Percentiles rank a stretch among this genome's conserved stretches.
Evolutionary conservation across 2,797 vertebrate genomes (phyloP).

Genomic region (Masticophis lateralis): DNA sequence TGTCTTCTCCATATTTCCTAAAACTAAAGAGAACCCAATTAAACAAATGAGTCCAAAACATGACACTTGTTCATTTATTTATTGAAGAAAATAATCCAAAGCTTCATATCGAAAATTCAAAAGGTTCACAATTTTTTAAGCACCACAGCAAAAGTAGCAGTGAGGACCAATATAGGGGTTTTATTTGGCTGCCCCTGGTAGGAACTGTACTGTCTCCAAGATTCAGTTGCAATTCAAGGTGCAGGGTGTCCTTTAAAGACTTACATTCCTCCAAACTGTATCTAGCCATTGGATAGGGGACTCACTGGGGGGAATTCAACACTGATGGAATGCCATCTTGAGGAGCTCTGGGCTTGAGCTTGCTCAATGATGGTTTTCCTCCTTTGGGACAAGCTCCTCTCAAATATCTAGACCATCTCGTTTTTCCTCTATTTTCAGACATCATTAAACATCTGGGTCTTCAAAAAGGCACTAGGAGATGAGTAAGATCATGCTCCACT

Average conservation of each 20-base stretch:
- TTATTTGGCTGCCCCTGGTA: neutral
- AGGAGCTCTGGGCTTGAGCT: neutral
- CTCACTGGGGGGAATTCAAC: neutral
- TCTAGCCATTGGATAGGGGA: neutral
- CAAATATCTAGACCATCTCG: neutral
- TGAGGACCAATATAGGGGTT: neutral
- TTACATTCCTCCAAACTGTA: neutral
- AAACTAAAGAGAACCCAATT: neutral
- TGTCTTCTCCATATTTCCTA: neutral
- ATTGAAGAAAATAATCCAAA: neutral
- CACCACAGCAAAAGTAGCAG: neutral
- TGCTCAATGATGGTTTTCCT: neutral
- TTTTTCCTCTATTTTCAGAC: neutral
- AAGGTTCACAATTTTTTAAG: neutral
- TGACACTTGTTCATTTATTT: neutral
- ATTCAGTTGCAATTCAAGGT: neutral
- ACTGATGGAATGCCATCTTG: neutral
- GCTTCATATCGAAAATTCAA: neutral
- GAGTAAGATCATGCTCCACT: neutral
- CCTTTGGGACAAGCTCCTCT: neutral
- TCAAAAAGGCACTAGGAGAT: neutral
- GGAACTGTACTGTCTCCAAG: neutral
- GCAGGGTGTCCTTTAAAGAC: neutral
- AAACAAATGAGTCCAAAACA: neutral
- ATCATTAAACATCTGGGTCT: neutral